Percentiles rank a stretch among this genome's conserved stretches.
Evolutionary conservation across 2,797 vertebrate species (phyloP).

Genomic region (Carapus acus): DNA sequence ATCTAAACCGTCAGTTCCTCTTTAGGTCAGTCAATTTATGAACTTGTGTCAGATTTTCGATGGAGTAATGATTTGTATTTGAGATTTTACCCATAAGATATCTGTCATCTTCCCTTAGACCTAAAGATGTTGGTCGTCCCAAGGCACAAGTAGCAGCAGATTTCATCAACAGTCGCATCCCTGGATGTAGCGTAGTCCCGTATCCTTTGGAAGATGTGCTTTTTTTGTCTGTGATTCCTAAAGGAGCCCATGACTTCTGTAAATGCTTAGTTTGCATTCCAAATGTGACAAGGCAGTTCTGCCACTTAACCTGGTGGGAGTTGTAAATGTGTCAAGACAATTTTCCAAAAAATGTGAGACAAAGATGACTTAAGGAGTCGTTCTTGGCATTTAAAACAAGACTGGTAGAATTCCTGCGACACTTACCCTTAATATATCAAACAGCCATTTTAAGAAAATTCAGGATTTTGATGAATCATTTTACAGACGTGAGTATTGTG

Average conservation of each 20-base stretch:
- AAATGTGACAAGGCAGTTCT: background rate
- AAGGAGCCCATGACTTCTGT: background rate
- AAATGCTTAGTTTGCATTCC: background rate
- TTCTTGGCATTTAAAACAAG: background rate
- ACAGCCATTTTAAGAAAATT: slow-evolving; percentile 90
- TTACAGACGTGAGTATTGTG: slow-evolving; percentile 83
- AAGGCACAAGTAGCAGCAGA: slow-evolving; percentile 90
- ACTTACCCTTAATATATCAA: slow-evolving; percentile 44
- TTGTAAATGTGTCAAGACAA: background rate
- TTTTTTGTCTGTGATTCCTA: slow-evolving; percentile 1
- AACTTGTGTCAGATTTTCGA: no score
- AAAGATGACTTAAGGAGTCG: background rate
- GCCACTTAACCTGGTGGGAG: background rate
- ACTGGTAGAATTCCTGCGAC: background rate
- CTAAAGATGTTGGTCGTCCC: slow-evolving; percentile 85
- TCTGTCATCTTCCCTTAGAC: slow-evolving; percentile 58
- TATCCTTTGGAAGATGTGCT: slow-evolving; percentile 75
- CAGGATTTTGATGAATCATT: slow-evolving; percentile 89
- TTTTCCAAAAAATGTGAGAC: background rate
- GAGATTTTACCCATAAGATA: slow-evolving; percentile 6
- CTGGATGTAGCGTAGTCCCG: slow-evolving; percentile 82
- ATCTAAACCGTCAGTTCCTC: slow-evolving; percentile 88
- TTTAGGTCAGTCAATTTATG: slow-evolving; percentile 78
- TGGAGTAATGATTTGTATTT: no score
- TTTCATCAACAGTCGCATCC: slow-evolving; percentile 83